Base-by-base conservation (phyloP, 2,888 invertebrate genomes). In the Nebria salina region DNA sequence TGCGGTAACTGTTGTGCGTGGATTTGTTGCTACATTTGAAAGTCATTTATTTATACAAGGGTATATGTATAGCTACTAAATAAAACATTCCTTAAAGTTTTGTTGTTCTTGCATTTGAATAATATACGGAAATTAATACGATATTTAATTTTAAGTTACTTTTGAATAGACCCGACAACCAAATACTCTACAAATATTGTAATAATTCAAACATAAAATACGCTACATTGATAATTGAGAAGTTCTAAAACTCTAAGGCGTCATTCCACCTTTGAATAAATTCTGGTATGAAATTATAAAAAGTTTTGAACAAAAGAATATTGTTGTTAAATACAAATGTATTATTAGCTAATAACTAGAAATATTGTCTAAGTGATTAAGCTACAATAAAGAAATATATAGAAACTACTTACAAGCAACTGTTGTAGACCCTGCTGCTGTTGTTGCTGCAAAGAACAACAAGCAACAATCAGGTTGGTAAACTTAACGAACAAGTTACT, bases 341-440 rank as follows among this genome's bases (percentile, higher is more conserved):
- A 34, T 20, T 34, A 34, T 4, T 34, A 34, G 5, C 0, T 34
- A 34, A 34, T 34, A 34, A 34, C 34, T 34, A 34, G 5, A 34
- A 1, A 34, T 34, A 34, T 34, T 34, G 34, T 34, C 34, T 34
- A 34, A 34, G 5, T 34, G 34, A 34, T 34, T 25, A 25, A 70
- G 26, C 20, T 26, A 70, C 70, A 26, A 70, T 34, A 70, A 15
- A 70, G 70, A 70, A 8, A 70, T 15, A n/a, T 20, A 70, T 20
- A 70, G 34, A 34, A 70, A 70, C 89, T 90, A 95, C 96, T 95
- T 94, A 96, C 96, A 94, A 96, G 93, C 91, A 96, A 93, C 91
- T 96, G 96, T 90, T 96, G 96, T 86, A 96, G 93, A 90, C 96
- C 96, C 90, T 96, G 96, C 91, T 96, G 96, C 91, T 96, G 96